Evolutionary conservation across 2,113 vertebrate genomes (phyloP).

Genomic region (Neodontobutis hainanensis): DNA sequence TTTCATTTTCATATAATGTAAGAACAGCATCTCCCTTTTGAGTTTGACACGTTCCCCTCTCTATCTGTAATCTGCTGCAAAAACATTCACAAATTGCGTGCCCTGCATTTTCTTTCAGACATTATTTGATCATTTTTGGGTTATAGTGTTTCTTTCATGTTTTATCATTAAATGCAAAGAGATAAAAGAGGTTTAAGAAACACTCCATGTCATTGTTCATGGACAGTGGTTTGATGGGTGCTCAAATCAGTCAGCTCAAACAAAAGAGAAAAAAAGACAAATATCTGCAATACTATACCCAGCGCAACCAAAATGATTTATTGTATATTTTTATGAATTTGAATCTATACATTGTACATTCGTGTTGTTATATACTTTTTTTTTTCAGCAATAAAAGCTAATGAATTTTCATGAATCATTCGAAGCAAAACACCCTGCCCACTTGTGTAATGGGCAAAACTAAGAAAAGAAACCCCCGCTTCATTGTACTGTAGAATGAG

Average conservation of each 20-base stretch:
- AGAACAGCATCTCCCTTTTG: conserved; percentile 44
- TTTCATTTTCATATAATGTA: conserved; percentile 14
- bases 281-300: too few relatives aligned
- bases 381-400: not conserved
- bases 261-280: not conserved
- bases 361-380: not conserved
- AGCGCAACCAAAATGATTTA: too few relatives aligned
- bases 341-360: not conserved
- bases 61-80: conserved; percentile 50
- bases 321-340: not conserved
- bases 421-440: not conserved
- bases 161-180: conserved; percentile 33
- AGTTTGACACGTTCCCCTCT: conserved; percentile 48
- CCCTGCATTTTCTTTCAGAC: conserved; percentile 52
- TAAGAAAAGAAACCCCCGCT: conserved; percentile 1
- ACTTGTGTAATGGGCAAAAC: conserved; percentile 1
- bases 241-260: not conserved
- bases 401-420: conserved; percentile 4
- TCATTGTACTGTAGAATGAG: not conserved
- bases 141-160: conserved; percentile 1
- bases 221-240: not conserved
- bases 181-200: not conserved
- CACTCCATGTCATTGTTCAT: too few relatives aligned
- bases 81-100: conserved; percentile 40
- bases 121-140: conserved; percentile 24